Evolutionary conservation across 2,888 invertebrate genomes (phyloP).

Genomic region (Eupithecia inturbata): DNA sequence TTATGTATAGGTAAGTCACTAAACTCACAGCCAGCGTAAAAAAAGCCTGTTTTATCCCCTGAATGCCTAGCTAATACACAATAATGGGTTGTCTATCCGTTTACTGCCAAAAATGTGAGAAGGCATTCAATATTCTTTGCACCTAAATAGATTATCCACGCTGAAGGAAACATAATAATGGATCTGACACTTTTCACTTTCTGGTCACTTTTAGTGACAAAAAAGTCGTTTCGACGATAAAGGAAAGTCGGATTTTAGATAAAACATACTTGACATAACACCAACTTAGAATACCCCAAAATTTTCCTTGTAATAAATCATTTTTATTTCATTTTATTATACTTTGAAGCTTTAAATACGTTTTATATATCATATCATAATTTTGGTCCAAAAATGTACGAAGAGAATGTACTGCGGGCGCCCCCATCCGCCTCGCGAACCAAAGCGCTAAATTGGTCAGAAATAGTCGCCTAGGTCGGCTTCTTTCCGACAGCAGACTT

Average conservation of each 20-base stretch:
- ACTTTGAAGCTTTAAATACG: too few species aligned
- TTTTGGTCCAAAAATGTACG: too few species aligned
- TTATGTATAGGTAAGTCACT: not conserved
- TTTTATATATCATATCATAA: too few species aligned
- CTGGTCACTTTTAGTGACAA: not conserved
- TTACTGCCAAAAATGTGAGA: constrained; percentile 31
- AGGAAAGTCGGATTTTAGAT: constrained; percentile 1
- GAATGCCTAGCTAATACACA: not conserved
- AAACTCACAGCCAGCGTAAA: not conserved
- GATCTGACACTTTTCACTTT: too few species aligned
- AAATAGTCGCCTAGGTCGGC: too few species aligned
- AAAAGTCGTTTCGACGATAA: not conserved
- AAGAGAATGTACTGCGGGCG: too few species aligned
- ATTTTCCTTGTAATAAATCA: not conserved
- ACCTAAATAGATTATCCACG: constrained; percentile 40
- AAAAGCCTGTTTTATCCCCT: not conserved
- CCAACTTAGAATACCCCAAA: not conserved
- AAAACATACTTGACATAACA: not conserved
- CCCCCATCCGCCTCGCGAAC: too few species aligned
- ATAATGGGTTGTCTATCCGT: not conserved
- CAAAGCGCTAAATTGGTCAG: too few species aligned
- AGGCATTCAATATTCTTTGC: constrained; percentile 38
- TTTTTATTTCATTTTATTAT: not conserved
- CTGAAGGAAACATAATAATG: constrained; percentile 38
- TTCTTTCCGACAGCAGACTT: too few species aligned